Conservation (phyloP, 2,113 vertebrate species). For the Melanocharis versteri region DNA sequence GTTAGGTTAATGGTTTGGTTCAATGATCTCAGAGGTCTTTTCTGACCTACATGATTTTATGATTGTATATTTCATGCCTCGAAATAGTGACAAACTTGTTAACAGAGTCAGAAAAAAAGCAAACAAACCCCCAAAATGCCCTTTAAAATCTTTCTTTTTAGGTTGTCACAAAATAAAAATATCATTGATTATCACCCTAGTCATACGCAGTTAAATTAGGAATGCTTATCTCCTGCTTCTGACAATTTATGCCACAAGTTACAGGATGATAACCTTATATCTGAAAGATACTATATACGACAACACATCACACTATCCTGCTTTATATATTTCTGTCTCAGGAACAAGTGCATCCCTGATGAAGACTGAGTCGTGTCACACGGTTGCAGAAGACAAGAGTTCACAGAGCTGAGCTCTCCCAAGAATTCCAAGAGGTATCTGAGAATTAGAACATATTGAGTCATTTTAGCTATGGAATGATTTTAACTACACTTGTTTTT, state of each 20-base stretch:
- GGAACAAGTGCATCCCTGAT: background rate
- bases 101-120: background rate
- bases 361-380: background rate
- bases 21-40: background rate
- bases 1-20: background rate
- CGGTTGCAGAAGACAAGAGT: background rate
- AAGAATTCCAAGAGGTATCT: background rate
- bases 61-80: background rate
- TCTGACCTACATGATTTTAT: background rate
- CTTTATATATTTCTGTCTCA: background rate
- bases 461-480: background rate
- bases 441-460: background rate
- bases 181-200: background rate
- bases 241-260: background rate
- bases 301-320: background rate
- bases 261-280: background rate
- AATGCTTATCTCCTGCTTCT: background rate
- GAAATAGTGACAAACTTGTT: background rate
- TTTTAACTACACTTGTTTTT: background rate
- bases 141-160: background rate
- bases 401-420: background rate
- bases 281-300: background rate
- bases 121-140: background rate
- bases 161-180: background rate
- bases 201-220: background rate